These are phyloP conservation scores for Chromis chromis DNA, from an alignment of 2,797 vertebrate species.

Conservation along the genomic window DNA sequence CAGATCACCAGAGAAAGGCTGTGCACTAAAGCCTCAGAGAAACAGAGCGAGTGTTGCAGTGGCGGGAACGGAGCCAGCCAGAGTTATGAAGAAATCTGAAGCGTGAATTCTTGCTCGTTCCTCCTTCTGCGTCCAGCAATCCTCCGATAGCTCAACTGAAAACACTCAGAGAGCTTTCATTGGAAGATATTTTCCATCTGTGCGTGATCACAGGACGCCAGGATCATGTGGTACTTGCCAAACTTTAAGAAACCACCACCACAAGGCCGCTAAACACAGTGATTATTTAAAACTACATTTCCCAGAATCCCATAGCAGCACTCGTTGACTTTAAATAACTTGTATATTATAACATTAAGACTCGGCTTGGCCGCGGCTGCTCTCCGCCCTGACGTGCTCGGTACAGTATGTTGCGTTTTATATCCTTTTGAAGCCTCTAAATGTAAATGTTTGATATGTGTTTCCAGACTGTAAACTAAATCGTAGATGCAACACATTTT, in stretches of 20 bases:
- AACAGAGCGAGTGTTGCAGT: conserved; percentile 4
- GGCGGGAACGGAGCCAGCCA: conserved; percentile 12
- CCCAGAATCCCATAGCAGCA: neutral
- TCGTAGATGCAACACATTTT: conserved; percentile 59
- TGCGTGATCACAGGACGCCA: neutral
- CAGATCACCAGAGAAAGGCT: conserved; percentile 30
- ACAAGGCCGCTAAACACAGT: neutral
- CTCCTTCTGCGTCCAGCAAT: conserved; percentile 13
- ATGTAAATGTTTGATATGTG: conserved; percentile 72
- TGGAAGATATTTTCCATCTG: conserved; percentile 8
- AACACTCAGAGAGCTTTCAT: conserved; percentile 22
- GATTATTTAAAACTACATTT: conserved; percentile 7
- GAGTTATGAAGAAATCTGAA: conserved; percentile 9
- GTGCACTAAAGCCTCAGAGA: neutral
- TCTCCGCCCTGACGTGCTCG: conserved; percentile 45
- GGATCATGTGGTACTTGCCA: conserved; percentile 22
- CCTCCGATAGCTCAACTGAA: conserved; percentile 1
- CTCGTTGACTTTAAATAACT: neutral
- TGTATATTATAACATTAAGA: neutral
- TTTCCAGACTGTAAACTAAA: conserved; percentile 68
- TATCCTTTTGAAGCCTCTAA: conserved; percentile 67
- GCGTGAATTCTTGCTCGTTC: conserved; percentile 10
- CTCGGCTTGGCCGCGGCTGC: conserved; percentile 39
- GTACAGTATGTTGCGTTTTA: conserved; percentile 52
- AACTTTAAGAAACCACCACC: conserved; percentile 8